Base-by-base conservation (phyloP, 2,888 invertebrate species). In the Pinctada fucata region DNA sequence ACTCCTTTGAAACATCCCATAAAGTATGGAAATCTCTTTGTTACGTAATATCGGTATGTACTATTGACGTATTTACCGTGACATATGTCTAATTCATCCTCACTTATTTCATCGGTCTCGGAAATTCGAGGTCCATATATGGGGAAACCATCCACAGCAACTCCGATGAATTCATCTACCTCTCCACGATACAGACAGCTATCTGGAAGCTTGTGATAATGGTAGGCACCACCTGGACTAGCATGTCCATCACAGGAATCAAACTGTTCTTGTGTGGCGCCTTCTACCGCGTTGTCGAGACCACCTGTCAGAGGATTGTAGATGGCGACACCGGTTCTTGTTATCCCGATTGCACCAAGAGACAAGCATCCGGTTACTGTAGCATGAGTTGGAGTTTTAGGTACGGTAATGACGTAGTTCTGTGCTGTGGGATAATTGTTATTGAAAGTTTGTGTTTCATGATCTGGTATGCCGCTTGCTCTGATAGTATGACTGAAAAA, bases 221-320 rank as follows among this genome's bases (percentile, higher is more conserved):
- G 83, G 73, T 84, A 84, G 8, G 63, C 72, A 1, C 84, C 84
- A 31, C 13, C 6, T 5, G 51, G 72, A 48, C 66, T 67, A 2
- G 83, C 66, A 63, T 84, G 84, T n/a, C 84, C 84, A 50, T 81
- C 76, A 77, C 84, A 84, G 64, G 50, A 66, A 71, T 84, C 84
- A 72, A 84, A 80, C 13, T 49, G 66, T 65, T 84, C 84, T 5
- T n/a, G 52, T 49, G 10, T 52, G 8, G 66, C 2, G 2, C 80
- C 80, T 52, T 80, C 80, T 45, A 80, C 80, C 4, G 80, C 80
- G 45, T 80, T 80, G 16, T 68, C 48, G 2, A 13, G 3, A 2
- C 63, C 45, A 4, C 10, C 65, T 8, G 71, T 68, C 13, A 78
- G 45, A 0, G 80, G 80, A 52, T 80, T 78, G 66, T 52, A 80